Evolutionary conservation across 2,113 vertebrate species (phyloP).

Genomic region (Gallinago undulata): DNA sequence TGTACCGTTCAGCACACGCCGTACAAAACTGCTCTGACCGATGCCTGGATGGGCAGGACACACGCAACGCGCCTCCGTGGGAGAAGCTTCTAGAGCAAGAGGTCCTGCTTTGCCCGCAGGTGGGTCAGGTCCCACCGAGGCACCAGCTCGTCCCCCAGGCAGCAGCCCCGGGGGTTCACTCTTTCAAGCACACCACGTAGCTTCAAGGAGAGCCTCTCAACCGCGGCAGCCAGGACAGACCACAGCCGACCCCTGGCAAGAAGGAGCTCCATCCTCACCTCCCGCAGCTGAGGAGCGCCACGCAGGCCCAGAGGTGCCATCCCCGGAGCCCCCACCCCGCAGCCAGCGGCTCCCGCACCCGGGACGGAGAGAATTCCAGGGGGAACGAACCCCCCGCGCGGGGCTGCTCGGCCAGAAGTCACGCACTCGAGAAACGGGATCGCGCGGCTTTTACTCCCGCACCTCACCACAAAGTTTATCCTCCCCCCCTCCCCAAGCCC

Average conservation of each 20-base stretch:
- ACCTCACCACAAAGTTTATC: background rate
- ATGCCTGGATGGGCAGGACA: fast-evolving
- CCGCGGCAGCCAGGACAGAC: background rate
- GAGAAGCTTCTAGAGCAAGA: background rate
- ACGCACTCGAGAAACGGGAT: background rate
- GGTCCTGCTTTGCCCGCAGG: background rate
- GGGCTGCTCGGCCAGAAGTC: fast-evolving
- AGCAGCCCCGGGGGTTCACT: background rate
- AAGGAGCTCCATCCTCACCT: background rate
- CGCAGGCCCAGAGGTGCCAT: background rate
- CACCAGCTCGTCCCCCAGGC: background rate
- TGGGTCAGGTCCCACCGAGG: background rate
- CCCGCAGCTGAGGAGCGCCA: background rate
- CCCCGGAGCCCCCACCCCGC: background rate
- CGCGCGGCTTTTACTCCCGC: background rate
- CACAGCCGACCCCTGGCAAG: background rate
- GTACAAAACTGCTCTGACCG: fast-evolving
- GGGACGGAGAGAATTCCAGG: fast-evolving
- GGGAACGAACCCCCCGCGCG: fast-evolving
- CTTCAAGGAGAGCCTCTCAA: background rate
- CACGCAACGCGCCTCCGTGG: fast-evolving
- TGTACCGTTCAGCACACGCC: fast-evolving
- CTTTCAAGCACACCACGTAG: background rate
- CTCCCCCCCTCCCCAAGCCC: fast-evolving
- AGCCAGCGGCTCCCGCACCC: background rate